Evolutionary conservation across 2,797 vertebrate species (phyloP), one percentile per base, ranked within the genome.

Genomic region (Coregonus suidteri): DNA sequence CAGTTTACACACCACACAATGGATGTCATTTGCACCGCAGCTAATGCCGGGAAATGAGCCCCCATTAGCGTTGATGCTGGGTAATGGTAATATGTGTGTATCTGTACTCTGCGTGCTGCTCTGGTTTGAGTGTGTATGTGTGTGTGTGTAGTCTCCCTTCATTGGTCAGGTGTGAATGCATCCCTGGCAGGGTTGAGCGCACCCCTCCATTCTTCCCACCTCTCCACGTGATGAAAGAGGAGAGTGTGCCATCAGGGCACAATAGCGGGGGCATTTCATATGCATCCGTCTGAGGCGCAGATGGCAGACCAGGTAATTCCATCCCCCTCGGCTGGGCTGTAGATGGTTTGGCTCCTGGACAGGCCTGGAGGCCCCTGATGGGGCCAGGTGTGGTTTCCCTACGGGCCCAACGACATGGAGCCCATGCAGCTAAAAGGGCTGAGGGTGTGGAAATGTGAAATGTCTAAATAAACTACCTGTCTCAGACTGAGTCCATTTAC

Each of bases 1-100:
- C 82, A 84, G 79, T 80, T 91, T 86, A 85, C 90, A 81, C 70
- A 68, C 76, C 68, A 83, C 1, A 87, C 88, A 89, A 86, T 85
- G 76, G 82, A 75, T 69, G 41, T 82, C 75, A 85, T 84, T 84
- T 84, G 80, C 82, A 83, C 68, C 82, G 51, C 70, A 31, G 79
- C 80, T 80, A 80, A 78, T 70, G 79, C 79, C 75, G 79, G 82
- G 79, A 89, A 88, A 86, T 83, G 35, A 18, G 74, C 79, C 65
- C 6, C 81, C 20, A 53, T 68, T 20, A 47, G 54, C 31, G 65
- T 47, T 18, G 72, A 73, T 62, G 75, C 73, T 72, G 71, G 30
- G 81, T 82, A 81, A 82, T 62, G 75, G 66, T 62, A 66, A 65
- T 56, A 41, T 76, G 34, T 20, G 62, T 54, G 16, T 35, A 35